Conservation (phyloP, 2,888 invertebrate species). For the Drosophila pullipes region DNA sequence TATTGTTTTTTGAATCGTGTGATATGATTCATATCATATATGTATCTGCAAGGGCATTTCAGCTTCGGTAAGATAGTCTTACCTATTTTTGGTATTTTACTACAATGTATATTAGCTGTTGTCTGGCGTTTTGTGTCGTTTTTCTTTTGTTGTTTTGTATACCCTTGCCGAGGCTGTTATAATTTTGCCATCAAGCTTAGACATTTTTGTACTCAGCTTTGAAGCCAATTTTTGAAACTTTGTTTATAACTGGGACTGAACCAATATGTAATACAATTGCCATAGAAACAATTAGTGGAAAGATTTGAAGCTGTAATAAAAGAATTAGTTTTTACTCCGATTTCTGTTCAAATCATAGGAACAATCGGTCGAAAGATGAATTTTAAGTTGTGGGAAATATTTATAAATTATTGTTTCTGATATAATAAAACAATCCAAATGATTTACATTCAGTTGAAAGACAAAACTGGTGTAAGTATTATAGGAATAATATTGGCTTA, state of each 20-base stretch:
- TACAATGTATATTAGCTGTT: conserved; percentile 31
- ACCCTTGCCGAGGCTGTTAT: not conserved
- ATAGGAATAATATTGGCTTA: not conserved
- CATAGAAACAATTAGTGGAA: not conserved
- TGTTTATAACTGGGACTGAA: not conserved
- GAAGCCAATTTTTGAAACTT: not conserved
- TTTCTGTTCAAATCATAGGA: no score
- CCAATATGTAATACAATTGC: rapidly evolving
- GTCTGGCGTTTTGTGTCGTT: conserved; percentile 25
- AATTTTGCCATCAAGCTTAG: not conserved
- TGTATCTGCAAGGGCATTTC: conserved; percentile 15
- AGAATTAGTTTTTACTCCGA: not conserved
- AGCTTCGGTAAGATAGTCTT: not conserved
- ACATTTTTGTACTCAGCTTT: not conserved
- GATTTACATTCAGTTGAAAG: not conserved
- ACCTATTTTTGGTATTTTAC: conserved; percentile 28
- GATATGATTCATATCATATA: not conserved
- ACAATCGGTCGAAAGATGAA: not conserved
- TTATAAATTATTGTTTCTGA: not conserved
- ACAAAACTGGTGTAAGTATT: no score
- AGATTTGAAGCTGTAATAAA: rapidly evolving
- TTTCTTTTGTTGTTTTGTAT: conserved; percentile 33
- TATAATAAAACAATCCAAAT: not conserved
- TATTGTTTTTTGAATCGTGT: not conserved
- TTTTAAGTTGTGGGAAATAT: not conserved